Conservation (phyloP, 2,113 vertebrate genomes). For the Syngnathus scovelli region DNA sequence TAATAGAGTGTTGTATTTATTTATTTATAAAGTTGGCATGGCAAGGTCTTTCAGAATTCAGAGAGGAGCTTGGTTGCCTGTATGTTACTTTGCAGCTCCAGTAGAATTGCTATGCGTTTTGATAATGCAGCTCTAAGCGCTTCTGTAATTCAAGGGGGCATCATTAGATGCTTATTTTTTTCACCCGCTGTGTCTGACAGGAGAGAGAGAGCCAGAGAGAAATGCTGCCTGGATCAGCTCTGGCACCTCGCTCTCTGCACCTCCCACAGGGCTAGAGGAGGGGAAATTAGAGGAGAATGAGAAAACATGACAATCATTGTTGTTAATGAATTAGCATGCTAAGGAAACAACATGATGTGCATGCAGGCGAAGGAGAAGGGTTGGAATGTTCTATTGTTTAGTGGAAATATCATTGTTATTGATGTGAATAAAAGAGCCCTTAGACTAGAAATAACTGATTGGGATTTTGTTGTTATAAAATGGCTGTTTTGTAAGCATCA, state of each 20-base stretch:
- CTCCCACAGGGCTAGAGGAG: constrained; percentile 57
- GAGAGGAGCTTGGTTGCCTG: constrained; percentile 34
- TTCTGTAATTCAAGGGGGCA: constrained; percentile 66
- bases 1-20: constrained; percentile 67
- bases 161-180: constrained; percentile 72
- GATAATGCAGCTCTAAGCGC: constrained; percentile 66
- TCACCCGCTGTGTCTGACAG: constrained; percentile 45
- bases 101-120: constrained; percentile 56
- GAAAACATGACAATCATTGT: constrained; percentile 66
- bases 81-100: constrained; percentile 30
- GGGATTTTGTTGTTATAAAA: too few species aligned
- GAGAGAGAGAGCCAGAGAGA: constrained; percentile 35
- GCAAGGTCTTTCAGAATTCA: constrained; percentile 60
- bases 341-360: constrained; percentile 39
- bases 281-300: constrained; percentile 59
- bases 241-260: constrained; percentile 53
- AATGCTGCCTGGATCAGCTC: constrained; percentile 53
- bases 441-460: neutral
- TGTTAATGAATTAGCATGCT: constrained; percentile 57
- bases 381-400: constrained; percentile 23
- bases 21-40: constrained; percentile 54
- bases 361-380: constrained; percentile 23
- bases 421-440: neutral
- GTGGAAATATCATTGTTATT: neutral
- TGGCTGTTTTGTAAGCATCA: too few species aligned